A percentile compares a stretch with the other conserved stretches of the same genome.
These are phyloP conservation scores for Coendou prehensilis DNA, from an alignment of 2,797 vertebrate genomes.

Conservation along the genomic window DNA sequence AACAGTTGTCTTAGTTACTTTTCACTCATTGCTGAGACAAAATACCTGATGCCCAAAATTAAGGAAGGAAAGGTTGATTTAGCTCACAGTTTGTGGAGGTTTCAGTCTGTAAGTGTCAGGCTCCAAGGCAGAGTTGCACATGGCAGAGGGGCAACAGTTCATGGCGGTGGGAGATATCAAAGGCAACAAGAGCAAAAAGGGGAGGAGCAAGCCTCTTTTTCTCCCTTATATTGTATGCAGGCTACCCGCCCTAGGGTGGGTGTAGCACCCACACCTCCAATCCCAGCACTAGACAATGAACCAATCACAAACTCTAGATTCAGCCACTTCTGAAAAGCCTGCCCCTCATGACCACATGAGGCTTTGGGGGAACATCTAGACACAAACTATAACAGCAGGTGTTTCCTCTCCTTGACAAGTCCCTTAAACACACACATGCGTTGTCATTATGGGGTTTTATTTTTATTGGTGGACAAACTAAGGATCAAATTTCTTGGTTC, in stretches of 20 bases:
- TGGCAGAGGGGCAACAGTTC: background rate
- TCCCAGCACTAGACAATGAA: background rate
- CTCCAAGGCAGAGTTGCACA: background rate
- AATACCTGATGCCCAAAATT: background rate
- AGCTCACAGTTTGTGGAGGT: background rate
- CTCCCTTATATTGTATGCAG: background rate
- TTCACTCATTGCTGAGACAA: background rate
- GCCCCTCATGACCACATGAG: no score
- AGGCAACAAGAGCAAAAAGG: background rate
- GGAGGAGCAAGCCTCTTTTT: background rate
- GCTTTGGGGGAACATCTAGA: no score
- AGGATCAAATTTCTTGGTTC: slow-evolving; percentile 52
- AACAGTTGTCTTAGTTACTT: background rate
- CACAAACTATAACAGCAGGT: background rate
- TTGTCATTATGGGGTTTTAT: slow-evolving; percentile 2
- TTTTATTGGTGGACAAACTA: slow-evolving; percentile 49
- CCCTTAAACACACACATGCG: background rate
- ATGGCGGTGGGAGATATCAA: background rate
- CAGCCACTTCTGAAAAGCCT: no score
- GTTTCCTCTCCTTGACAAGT: background rate
- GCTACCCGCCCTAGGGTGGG: background rate
- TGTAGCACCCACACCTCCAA: background rate
- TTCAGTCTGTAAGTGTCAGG: background rate
- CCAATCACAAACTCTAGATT: background rate
- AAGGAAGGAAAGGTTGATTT: background rate